A percentile compares a stretch with the other conserved stretches of the same genome.
Conservation (phyloP, 2,797 vertebrate species). For the Uromys caudimaculatus region DNA sequence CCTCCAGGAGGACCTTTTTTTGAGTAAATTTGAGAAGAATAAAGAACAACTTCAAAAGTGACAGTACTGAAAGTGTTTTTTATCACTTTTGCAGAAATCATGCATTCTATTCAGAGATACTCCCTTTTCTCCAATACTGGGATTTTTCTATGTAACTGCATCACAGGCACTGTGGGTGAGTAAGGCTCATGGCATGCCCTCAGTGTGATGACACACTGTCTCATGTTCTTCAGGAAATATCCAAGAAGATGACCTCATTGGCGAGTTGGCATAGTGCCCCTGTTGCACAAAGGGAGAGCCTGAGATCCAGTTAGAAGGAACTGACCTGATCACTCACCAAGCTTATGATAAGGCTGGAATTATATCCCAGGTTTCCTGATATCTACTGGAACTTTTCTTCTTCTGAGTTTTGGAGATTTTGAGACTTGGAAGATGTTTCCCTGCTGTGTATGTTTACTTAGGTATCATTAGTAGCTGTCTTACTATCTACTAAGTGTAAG, state of each 20-base stretch:
- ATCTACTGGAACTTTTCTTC: not conserved
- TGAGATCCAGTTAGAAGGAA: slow-evolving; percentile 30
- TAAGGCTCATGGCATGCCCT: not conserved
- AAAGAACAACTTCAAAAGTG: not conserved
- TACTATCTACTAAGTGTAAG: not conserved
- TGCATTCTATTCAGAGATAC: not conserved
- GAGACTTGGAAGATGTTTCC: not conserved
- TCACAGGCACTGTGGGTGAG: not conserved
- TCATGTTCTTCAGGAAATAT: slow-evolving; percentile 30
- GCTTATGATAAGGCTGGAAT: not conserved
- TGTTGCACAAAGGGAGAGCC: not conserved
- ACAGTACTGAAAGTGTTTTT: not conserved
- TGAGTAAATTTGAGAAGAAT: not conserved
- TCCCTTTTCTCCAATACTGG: not conserved
- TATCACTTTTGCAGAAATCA: not conserved
- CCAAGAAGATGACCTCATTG: not conserved
- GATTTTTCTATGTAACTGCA: not conserved
- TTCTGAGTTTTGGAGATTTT: not conserved
- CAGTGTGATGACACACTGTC: not conserved
- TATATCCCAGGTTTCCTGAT: not conserved
- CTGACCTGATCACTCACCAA: not conserved
- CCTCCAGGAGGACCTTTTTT: not conserved
- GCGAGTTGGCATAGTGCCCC: not conserved
- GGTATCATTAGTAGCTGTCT: not conserved
- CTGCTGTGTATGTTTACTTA: not conserved